phyloP scores from a whole-genome alignment of 2,888 invertebrate species.

The Steinernema carpocapsae region DNA sequence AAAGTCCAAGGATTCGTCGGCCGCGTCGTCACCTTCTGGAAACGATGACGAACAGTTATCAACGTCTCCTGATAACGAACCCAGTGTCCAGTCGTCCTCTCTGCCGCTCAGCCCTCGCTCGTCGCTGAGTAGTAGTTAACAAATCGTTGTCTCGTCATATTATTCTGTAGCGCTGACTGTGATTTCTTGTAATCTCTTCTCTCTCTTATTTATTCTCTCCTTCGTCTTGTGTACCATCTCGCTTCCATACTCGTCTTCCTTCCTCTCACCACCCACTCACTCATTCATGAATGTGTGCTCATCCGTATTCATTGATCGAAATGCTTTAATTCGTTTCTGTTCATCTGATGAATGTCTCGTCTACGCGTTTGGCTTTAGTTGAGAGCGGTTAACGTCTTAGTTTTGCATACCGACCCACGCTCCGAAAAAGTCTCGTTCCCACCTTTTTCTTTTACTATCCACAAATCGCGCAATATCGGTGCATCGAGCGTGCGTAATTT shows the following conservation, averaged over 20 bases:
- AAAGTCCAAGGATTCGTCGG: slow-evolving; percentile 26
- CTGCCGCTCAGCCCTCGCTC: not conserved
- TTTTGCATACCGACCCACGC: not conserved
- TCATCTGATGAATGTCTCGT: slow-evolving; percentile 18
- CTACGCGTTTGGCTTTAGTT: not conserved
- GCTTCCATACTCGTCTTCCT: not conserved
- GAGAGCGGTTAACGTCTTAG: slow-evolving; percentile 5
- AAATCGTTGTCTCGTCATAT: not conserved
- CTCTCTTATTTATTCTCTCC: slow-evolving; percentile 10
- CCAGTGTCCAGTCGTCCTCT: not conserved
- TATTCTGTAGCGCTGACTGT: slow-evolving; percentile 29
- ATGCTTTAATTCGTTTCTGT: slow-evolving; percentile 26
- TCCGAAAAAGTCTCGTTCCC: no score
- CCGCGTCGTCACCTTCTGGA: slow-evolving; percentile 23
- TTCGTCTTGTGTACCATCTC: not conserved
- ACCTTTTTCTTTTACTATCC: no score
- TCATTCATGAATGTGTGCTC: slow-evolving; percentile 28
- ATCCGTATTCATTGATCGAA: slow-evolving; percentile 19
- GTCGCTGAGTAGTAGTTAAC: slow-evolving; percentile 9
- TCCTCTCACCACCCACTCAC: not conserved
- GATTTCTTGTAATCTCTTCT: slow-evolving; percentile 1
- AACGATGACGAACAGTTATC: slow-evolving; percentile 29
- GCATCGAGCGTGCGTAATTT: slow-evolving; percentile 33
- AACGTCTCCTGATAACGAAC: slow-evolving; percentile 25
- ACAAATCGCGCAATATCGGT: slow-evolving; percentile 16